Percentiles rank a stretch among this genome's conserved stretches.
Conservation (phyloP, 2,113 vertebrate species). For the Peromyscus californicus region DNA sequence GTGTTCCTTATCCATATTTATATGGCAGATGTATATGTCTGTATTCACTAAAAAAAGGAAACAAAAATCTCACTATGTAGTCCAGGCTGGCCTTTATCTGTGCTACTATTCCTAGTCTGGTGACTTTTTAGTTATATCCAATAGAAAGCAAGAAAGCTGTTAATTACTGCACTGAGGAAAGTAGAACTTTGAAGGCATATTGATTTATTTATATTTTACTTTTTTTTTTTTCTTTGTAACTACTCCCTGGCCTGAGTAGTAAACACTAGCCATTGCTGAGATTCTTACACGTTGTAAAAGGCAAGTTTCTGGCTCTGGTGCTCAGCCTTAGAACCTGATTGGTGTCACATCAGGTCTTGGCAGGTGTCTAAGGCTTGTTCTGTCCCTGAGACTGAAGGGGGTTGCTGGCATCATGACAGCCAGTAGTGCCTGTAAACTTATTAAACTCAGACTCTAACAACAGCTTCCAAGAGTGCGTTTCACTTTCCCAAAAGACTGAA, state of each 20-base stretch:
- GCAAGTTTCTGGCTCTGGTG: neutral
- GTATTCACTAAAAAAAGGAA: neutral
- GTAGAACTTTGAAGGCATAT: neutral
- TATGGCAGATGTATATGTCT: neutral
- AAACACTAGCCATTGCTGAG: neutral
- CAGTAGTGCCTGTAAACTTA: neutral
- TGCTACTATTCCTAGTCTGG: neutral
- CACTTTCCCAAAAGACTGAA: neutral
- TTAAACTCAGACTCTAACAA: conserved; percentile 2
- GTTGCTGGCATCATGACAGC: neutral
- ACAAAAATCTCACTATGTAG: neutral
- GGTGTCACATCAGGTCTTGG: neutral
- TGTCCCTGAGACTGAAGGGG: neutral
- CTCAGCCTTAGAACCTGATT: neutral
- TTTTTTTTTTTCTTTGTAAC: neutral
- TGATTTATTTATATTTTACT: neutral
- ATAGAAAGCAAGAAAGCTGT: neutral
- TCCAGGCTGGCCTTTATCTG: neutral
- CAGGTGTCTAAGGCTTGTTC: neutral
- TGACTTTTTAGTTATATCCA: neutral
- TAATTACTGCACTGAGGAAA: neutral
- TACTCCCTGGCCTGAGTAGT: neutral
- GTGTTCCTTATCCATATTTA: neutral
- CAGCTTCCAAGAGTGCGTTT: neutral
- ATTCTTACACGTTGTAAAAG: neutral